Percentiles rank a stretch among this genome's conserved stretches.
These are phyloP conservation scores for Chrysomela aeneicollis DNA, from an alignment of 2,888 invertebrate species.

Conservation along the genomic window DNA sequence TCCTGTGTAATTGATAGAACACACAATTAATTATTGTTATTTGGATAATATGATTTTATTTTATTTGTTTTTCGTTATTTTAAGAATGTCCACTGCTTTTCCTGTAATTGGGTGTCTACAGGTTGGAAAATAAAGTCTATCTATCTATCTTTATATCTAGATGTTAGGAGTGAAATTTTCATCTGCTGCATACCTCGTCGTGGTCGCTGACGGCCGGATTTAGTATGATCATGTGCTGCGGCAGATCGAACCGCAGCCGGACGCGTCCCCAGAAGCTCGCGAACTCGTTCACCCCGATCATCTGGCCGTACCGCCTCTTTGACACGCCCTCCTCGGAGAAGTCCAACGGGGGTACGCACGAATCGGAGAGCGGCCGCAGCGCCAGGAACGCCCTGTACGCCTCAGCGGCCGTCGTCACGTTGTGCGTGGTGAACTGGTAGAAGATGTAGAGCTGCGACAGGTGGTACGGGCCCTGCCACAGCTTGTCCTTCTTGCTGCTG, in stretches of 20 bases:
- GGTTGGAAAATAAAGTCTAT: too few species aligned
- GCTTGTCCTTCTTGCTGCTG: slow-evolving; percentile 17
- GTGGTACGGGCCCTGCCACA: slow-evolving; percentile 53
- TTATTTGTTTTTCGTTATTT: too few species aligned
- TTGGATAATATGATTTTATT: too few species aligned
- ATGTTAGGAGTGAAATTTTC: too few species aligned
- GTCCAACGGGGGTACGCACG: slow-evolving; percentile 6
- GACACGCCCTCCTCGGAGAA: slow-evolving; percentile 18
- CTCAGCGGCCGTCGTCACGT: slow-evolving; percentile 37
- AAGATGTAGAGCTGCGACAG: slow-evolving; percentile 62
- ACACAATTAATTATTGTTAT: too few species aligned
- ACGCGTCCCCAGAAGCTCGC: slow-evolving; percentile 32
- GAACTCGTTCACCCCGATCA: slow-evolving; percentile 47
- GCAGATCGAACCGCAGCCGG: slow-evolving; percentile 62
- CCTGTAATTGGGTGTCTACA: too few species aligned
- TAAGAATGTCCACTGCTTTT: too few species aligned
- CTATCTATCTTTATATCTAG: too few species aligned
- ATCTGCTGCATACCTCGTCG: too few species aligned
- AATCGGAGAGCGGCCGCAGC: background rate
- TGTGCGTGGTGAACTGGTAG: slow-evolving; percentile 48
- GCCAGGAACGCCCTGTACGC: slow-evolving; percentile 40
- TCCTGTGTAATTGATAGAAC: too few species aligned
- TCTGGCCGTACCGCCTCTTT: slow-evolving; percentile 43
- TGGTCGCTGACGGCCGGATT: slow-evolving; percentile 65
- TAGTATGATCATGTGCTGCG: slow-evolving; percentile 66